Percentiles rank a stretch among this genome's conserved stretches.
Conservation (phyloP, 2,888 invertebrate genomes). For the Orthonychiurus folsomi region DNA sequence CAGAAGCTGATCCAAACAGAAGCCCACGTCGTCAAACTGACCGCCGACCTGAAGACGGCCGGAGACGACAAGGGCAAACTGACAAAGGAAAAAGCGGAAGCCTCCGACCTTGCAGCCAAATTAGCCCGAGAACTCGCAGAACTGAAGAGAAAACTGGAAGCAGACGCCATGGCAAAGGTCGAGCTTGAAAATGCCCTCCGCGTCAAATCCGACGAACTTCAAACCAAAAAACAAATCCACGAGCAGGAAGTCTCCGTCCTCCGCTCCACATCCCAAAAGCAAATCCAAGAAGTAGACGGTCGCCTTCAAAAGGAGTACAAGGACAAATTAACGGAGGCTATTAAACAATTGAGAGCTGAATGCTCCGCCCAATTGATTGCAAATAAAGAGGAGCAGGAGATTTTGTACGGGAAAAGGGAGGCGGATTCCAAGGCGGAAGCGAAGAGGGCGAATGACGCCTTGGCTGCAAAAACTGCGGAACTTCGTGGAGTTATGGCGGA, state of each 20-base stretch:
- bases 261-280: constrained; percentile 1
- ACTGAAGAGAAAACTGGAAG: constrained; percentile 10
- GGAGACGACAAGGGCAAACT: constrained; percentile 12
- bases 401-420: constrained; percentile 13
- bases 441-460: not conserved
- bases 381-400: constrained; percentile 11
- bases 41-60: constrained; percentile 11
- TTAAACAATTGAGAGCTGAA: constrained; percentile 12
- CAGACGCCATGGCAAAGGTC: not conserved
- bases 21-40: not conserved
- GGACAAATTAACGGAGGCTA: constrained; percentile 7
- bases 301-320: constrained; percentile 14
- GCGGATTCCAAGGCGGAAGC: constrained; percentile 6
- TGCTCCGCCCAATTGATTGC: constrained; percentile 5
- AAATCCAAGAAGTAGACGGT: constrained; percentile 13
- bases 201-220: constrained; percentile 13
- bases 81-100: constrained; percentile 9
- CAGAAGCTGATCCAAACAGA: constrained; percentile 7
- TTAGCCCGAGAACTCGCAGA: not conserved
- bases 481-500: not conserved
- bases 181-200: constrained; percentile 8
- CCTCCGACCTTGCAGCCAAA: not conserved
- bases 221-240: constrained; percentile 15
- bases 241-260: constrained; percentile 16
- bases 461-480: constrained; percentile 9